Evolutionary conservation across 2,888 invertebrate genomes (phyloP).

Genomic region (Napeogenes inachia): DNA sequence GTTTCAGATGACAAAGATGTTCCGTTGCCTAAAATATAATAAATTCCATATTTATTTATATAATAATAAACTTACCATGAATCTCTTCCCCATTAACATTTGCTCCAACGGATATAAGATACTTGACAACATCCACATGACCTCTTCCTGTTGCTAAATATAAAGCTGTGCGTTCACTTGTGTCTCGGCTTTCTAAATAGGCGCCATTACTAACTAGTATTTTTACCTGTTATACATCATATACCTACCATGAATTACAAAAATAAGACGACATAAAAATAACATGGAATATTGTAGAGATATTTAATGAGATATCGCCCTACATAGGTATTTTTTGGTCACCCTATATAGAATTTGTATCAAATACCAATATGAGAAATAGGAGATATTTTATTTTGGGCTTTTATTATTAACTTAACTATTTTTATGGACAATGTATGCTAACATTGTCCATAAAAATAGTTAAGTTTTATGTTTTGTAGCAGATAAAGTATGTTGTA

Average conservation of each 20-base stretch:
- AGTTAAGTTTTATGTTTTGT: too few relatives aligned
- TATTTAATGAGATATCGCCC: too few relatives aligned
- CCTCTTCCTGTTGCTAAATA: slow-evolving; percentile 61
- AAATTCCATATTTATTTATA: background rate
- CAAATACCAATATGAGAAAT: too few relatives aligned
- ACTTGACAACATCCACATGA: slow-evolving; percentile 66
- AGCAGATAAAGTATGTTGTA: too few relatives aligned
- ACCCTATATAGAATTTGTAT: too few relatives aligned
- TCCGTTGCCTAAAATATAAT: background rate
- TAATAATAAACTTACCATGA: slow-evolving; percentile 59
- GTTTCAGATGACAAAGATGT: too few relatives aligned
- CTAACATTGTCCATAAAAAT: too few relatives aligned
- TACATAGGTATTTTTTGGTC: too few relatives aligned
- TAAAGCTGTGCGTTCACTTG: slow-evolving; percentile 77
- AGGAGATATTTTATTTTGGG: too few relatives aligned
- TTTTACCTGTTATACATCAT: slow-evolving; percentile 55
- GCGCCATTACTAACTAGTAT: slow-evolving; percentile 74
- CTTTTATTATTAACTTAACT: too few relatives aligned
- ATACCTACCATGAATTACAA: background rate
- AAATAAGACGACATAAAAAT: background rate
- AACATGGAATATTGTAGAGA: too few relatives aligned
- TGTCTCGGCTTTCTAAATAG: slow-evolving; percentile 78
- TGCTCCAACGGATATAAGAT: slow-evolving; percentile 77
- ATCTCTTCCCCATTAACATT: slow-evolving; percentile 83
- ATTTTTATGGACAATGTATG: too few relatives aligned